phyloP scores from a whole-genome alignment of 2,113 vertebrate species.

The Datnioides undecimradiatus region DNA sequence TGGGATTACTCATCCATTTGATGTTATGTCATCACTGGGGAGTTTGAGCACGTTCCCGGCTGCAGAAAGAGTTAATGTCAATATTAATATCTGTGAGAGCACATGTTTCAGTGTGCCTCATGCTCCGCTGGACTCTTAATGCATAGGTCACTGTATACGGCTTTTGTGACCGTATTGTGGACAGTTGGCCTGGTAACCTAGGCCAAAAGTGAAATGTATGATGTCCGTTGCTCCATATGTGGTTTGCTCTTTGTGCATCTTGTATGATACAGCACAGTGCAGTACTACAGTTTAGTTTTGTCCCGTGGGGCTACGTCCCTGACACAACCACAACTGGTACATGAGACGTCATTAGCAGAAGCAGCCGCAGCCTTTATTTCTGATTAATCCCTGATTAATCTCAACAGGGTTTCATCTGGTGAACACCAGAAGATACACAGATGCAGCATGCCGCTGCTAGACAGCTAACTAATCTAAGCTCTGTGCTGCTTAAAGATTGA shows the following conservation, averaged over 20 bases:
- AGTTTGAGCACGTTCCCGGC: not conserved
- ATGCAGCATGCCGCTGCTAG: too few species aligned
- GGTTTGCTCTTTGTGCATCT: not conserved
- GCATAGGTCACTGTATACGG: not conserved
- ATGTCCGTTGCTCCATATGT: not conserved
- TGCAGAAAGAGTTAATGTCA: constrained; percentile 7
- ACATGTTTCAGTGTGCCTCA: not conserved
- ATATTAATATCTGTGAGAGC: not conserved
- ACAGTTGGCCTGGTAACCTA: not conserved
- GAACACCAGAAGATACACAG: too few species aligned
- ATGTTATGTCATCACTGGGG: constrained; percentile 67
- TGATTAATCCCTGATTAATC: too few species aligned
- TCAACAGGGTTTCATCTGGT: too few species aligned
- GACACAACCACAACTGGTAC: too few species aligned
- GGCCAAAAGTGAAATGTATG: not conserved
- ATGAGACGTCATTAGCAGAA: too few species aligned
- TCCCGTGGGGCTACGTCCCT: too few species aligned
- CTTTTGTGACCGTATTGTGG: not conserved
- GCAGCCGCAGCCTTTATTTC: too few species aligned
- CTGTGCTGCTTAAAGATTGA: too few species aligned
- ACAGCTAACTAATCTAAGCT: too few species aligned
- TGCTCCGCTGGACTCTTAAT: not conserved
- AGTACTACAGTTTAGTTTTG: too few species aligned
- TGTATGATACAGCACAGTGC: too few species aligned
- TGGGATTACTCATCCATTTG: constrained; percentile 86